Conservation (phyloP, 1,140 invertebrate species). For the Agrypnia vestita region DNA sequence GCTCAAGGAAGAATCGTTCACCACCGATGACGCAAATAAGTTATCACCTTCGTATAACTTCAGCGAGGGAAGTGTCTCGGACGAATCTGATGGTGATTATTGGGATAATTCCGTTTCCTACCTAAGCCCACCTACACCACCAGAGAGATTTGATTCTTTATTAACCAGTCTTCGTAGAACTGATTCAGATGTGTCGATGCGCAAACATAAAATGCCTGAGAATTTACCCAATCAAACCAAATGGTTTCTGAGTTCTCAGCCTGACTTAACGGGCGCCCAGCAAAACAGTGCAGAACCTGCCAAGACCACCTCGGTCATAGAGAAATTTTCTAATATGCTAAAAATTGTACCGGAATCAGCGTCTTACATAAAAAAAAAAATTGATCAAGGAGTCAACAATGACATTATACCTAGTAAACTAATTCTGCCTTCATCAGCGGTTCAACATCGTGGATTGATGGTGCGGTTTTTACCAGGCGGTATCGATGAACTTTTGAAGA, state of each 20-base stretch:
- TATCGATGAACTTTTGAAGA: conserved; percentile 50
- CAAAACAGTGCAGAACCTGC: neutral
- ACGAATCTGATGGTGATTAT: conserved; percentile 42
- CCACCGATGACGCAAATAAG: neutral
- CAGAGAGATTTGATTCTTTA: conserved; percentile 39
- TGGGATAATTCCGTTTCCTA: conserved; percentile 27
- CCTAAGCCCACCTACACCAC: conserved; percentile 37
- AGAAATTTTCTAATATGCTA: conserved; percentile 47
- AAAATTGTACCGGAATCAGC: conserved; percentile 48
- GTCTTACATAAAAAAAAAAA: conserved; percentile 29
- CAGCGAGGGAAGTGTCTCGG: conserved; percentile 16
- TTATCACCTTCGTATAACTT: neutral
- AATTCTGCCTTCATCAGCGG: neutral
- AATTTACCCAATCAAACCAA: neutral
- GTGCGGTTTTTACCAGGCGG: conserved; percentile 33
- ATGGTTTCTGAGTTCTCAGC: conserved; percentile 12
- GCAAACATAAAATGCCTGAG: neutral
- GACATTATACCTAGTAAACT: conserved; percentile 23
- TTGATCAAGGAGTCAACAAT: conserved; percentile 18
- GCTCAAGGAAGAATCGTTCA: no score
- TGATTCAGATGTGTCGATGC: neutral
- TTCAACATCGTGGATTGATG: conserved; percentile 35
- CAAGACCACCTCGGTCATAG: conserved; percentile 9
- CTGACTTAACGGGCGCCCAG: neutral
- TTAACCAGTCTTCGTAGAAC: neutral